Base-by-base conservation (phyloP, 2,797 vertebrate species). In the Dryobates pubescens region DNA sequence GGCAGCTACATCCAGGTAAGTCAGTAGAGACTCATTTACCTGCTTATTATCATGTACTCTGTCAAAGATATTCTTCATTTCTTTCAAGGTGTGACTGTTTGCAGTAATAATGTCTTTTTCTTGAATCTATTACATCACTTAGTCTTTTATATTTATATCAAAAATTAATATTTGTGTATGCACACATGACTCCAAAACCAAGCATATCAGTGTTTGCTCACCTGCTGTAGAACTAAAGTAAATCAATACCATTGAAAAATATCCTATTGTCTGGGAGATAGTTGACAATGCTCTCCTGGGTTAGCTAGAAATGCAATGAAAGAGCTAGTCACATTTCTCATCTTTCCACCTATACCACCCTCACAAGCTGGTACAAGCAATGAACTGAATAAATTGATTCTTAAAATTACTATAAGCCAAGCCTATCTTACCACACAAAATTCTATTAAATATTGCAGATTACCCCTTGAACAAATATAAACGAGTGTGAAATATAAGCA, bases 181-280 rank as follows among this genome's bases (percentile, higher is more conserved):
- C 59, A 82, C 13, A 49, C 74, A 65, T 0, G 6, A 94, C 72
- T 85, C 59, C 71, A 69, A 90, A 82, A 53, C 13, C 49, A 92
- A 54, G 11, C 32, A 65, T 93, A 93, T 86, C 78, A 57, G 58
- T 92, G 88, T 96, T 94, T 94, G 88, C 32, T 95, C 96, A 96
- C 84, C 95, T 96, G 89, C 86, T 93, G 43, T 57, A 54, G 72
- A 51, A 84, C 53, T 85, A 74, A 65, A 72, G 86, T 76, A 93
- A 94, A 94, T 16, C 11, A 5, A 38, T 53, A 71, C 75, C 63
- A 90, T 26, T 93, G 62, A 96, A 96, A 95, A 85, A 86, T 57
- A 72, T 6, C 57, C 58, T 86, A 49, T 82, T 94, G 47, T 80
- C 58, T 72, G 70, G 26, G 30, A 30, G 9, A 51, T 23, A 56